These are phyloP conservation scores for Eutolmus rufibarbis DNA, from an alignment of 2,888 invertebrate species.

Conservation along the genomic window DNA sequence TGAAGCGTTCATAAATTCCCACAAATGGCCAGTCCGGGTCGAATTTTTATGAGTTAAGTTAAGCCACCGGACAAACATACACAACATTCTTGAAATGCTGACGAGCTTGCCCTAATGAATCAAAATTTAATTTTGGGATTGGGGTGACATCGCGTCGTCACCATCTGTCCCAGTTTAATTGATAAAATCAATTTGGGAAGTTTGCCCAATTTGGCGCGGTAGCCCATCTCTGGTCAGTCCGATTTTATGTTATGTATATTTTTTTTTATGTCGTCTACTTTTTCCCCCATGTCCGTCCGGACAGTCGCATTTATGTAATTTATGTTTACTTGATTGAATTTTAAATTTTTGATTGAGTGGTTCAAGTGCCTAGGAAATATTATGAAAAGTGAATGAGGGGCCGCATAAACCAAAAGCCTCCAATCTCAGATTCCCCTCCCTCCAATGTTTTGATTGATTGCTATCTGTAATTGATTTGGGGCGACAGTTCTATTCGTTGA, in stretches of 20 bases:
- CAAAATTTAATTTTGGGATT: not conserved
- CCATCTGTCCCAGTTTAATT: conserved; percentile 16
- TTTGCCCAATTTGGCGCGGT: conserved; percentile 9
- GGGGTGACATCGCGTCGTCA: not conserved
- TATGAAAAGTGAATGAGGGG: not conserved
- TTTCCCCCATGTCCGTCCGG: not conserved
- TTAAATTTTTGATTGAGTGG: conserved; percentile 10
- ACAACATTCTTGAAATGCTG: not conserved
- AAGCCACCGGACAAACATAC: not conserved
- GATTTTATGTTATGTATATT: not conserved
- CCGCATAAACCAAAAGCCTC: not conserved
- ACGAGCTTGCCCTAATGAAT: conserved; percentile 10
- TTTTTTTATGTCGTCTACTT: not conserved
- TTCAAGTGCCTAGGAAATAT: not conserved
- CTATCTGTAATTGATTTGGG: not conserved
- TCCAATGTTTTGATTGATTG: not conserved
- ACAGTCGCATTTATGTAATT: not conserved
- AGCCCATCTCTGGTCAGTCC: not conserved
- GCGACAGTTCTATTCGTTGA: not conserved
- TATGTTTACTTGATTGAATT: conserved; percentile 31
- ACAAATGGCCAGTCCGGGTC: not conserved
- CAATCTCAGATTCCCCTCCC: not conserved
- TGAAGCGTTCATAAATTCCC: not conserved
- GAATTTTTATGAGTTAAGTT: conserved; percentile 13
- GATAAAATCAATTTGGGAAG: conserved; percentile 27